A percentile compares a stretch with the other conserved stretches of the same genome.
Evolutionary conservation across 2,888 invertebrate species (phyloP).

Genomic region (Caenorhabditis becei): DNA sequence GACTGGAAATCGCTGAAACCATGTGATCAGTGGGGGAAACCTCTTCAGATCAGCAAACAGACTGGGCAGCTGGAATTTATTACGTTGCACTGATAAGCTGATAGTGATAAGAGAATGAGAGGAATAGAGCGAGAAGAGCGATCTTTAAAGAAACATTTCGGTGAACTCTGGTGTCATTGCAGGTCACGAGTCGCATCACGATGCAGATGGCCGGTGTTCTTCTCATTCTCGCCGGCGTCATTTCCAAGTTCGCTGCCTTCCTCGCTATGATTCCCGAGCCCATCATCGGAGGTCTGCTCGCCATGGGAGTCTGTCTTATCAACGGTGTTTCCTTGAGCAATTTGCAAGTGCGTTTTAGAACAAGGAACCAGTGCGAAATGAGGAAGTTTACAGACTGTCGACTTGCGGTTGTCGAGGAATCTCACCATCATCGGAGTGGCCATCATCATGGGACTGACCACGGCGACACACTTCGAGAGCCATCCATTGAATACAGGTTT

Average conservation of each 20-base stretch:
- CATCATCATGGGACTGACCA: constrained; percentile 71
- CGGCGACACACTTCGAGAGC: constrained; percentile 70
- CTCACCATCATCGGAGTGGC: constrained; percentile 76
- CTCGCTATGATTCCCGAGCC: constrained; percentile 77
- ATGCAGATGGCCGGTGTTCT: constrained; percentile 76
- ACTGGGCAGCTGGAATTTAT: neutral
- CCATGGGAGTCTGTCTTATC: constrained; percentile 76
- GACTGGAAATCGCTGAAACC: neutral
- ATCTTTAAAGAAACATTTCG: neutral
- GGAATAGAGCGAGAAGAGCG: neutral
- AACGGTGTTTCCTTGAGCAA: constrained; percentile 75
- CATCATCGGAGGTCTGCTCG: constrained; percentile 76
- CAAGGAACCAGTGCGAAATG: constrained; percentile 11
- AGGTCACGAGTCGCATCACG: constrained; percentile 75
- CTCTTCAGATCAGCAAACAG: neutral
- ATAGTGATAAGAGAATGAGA: neutral
- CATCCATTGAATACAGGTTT: constrained; percentile 64
- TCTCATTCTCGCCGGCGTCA: constrained; percentile 62
- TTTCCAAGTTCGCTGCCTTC: constrained; percentile 75
- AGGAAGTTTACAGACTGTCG: constrained; percentile 54
- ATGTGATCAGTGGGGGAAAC: constrained; percentile 6
- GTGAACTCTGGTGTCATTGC: neutral
- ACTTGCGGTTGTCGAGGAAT: constrained; percentile 67
- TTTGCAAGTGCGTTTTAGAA: constrained; percentile 62
- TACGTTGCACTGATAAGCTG: neutral